These are phyloP conservation scores for Ciconia boyciana DNA, from an alignment of 2,113 vertebrate species.

Conservation along the genomic window DNA sequence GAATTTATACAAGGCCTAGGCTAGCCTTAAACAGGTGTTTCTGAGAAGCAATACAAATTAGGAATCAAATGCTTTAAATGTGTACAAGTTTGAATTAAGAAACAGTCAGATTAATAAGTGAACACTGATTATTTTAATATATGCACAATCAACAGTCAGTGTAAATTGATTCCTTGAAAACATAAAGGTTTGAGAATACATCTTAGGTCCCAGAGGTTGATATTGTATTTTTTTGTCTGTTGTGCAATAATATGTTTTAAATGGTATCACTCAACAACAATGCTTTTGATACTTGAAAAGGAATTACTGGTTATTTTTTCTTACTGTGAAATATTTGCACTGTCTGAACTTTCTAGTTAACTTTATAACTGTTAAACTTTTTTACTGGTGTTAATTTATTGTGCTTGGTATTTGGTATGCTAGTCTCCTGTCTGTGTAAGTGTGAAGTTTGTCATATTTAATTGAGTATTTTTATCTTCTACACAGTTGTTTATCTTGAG, in stretches of 20 bases:
- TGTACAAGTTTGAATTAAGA: neutral
- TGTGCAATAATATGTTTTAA: slow-evolving; percentile 66
- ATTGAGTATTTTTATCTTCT: slow-evolving; percentile 38
- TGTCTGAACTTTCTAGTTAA: slow-evolving; percentile 70
- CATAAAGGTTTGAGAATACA: neutral
- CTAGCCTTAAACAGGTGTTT: slow-evolving; percentile 29
- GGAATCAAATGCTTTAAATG: slow-evolving; percentile 1
- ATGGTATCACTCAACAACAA: slow-evolving; percentile 56
- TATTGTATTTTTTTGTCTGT: slow-evolving; percentile 49
- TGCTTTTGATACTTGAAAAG: slow-evolving; percentile 81
- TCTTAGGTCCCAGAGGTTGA: neutral
- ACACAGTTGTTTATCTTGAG: neutral
- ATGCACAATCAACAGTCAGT: neutral
- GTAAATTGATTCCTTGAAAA: slow-evolving; percentile 34
- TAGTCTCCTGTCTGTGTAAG: slow-evolving; percentile 52
- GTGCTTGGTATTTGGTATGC: slow-evolving; percentile 51
- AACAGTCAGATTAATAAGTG: neutral
- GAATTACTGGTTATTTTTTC: slow-evolving; percentile 69
- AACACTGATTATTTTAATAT: neutral
- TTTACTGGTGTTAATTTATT: slow-evolving; percentile 73
- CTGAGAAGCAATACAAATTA: slow-evolving; percentile 32
- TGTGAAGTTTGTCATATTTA: slow-evolving; percentile 38
- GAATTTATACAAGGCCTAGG: neutral
- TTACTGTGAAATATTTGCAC: slow-evolving; percentile 79
- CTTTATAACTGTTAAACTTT: slow-evolving; percentile 69